These are phyloP conservation scores for Phylloscopus trochiloides DNA, from an alignment of 2,113 vertebrate species.

Conservation along the genomic window DNA sequence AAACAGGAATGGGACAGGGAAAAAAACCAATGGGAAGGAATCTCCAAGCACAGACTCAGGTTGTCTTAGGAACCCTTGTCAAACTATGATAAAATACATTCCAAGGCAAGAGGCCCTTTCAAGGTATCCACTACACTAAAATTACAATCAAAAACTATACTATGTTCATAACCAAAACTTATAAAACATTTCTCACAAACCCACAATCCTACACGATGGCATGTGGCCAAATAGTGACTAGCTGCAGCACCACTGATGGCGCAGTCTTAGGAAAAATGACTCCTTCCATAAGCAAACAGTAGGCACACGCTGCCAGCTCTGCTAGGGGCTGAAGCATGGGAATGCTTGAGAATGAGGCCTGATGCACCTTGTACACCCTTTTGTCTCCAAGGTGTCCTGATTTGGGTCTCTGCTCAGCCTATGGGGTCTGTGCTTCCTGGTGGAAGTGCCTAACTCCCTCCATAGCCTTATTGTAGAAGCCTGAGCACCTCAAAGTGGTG, in stretches of 20 bases:
- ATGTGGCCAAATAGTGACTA: background rate
- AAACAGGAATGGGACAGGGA: too few relatives aligned
- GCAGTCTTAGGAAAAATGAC: background rate
- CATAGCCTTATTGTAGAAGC: background rate
- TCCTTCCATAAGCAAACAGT: background rate
- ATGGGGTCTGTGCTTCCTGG: background rate
- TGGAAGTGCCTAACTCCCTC: background rate
- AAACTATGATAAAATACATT: too few relatives aligned
- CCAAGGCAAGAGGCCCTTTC: too few relatives aligned
- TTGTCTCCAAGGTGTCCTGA: background rate
- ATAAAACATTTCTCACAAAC: too few relatives aligned
- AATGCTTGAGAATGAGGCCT: background rate
- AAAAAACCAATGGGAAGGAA: too few relatives aligned
- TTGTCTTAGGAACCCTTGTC: too few relatives aligned
- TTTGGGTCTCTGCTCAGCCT: rapidly evolving
- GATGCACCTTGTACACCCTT: rapidly evolving
- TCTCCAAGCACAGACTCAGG: too few relatives aligned
- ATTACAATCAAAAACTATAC: too few relatives aligned
- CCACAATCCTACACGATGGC: too few relatives aligned
- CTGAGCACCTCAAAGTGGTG: background rate
- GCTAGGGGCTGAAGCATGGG: background rate
- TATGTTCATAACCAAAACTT: too few relatives aligned
- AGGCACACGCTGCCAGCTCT: background rate
- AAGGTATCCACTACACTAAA: too few relatives aligned
- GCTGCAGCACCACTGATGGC: background rate